Base-by-base conservation (phyloP, 2,888 invertebrate genomes). In the Doris montereyensis region DNA sequence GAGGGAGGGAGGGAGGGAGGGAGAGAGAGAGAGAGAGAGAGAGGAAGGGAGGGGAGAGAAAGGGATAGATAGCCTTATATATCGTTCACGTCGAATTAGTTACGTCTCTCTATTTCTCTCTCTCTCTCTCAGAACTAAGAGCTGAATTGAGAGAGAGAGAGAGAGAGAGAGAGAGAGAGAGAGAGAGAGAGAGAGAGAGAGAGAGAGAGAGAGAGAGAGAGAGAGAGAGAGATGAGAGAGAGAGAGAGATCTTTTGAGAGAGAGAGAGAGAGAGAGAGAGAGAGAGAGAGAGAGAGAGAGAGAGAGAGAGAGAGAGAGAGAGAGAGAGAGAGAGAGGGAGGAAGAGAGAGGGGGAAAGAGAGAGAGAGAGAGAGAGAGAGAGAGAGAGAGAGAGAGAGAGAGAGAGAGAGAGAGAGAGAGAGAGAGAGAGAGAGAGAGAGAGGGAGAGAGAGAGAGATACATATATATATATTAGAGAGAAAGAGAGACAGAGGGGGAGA, bases 321-420 rank as follows among this genome's bases (percentile, higher is more conserved):
- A 57, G n/a, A n/a, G 28, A 0, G 0, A 13, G 28, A 3, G 58
- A 57, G n/a, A 73, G 73, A 58, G 70, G 34, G 30, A 30, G 70
- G 34, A 10, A 57, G 52, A 41, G 1, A 72, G 35, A 24, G 35
- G 28, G 52, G 24, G 35, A 34, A 1, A 41, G 72, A 34, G 52
- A 71, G 41, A 35, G 71, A 72, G 41, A 72, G 72, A 72, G 52
- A 72, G 41, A 72, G 72, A 72, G 72, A 34, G 52, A 72, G 71
- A 34, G 41, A 21, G 17, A 62, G 21, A n/a, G 21, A 5, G 5
- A 62, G 62, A 13, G 21, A 21, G 17, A 62, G 62, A 13, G 24
- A 24, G 5, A 62, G 8, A n/a, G 5, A 4, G 8, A n/a, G 8
- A 13, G 4, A 24, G 5, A 52, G 52, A 10, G 13, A 13, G 8